phyloP scores from a whole-genome alignment of 2,113 vertebrate genomes.

The Ceuthmochares aereus region DNA sequence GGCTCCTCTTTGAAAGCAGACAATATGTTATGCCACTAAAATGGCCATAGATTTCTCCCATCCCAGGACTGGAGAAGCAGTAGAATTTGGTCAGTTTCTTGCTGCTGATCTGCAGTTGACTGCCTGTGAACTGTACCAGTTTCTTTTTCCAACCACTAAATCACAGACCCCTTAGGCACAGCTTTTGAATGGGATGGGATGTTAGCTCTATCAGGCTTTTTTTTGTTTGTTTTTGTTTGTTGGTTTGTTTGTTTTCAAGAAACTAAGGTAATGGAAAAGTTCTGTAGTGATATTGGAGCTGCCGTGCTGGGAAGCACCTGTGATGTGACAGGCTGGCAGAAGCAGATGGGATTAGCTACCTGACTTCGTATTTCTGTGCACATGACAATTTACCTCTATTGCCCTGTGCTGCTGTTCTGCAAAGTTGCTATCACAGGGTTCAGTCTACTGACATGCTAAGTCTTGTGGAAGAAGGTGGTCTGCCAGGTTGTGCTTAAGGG shows the following conservation, averaged over 20 bases:
- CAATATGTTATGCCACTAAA: not conserved
- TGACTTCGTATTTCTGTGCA: not conserved
- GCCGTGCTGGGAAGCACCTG: not conserved
- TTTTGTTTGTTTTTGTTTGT: no score
- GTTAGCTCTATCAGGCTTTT: not conserved
- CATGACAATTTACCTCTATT: not conserved
- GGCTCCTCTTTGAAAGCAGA: not conserved
- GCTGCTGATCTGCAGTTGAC: not conserved
- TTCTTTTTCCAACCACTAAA: not conserved
- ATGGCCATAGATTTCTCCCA: accelerated
- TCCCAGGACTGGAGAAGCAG: accelerated
- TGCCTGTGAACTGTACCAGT: accelerated
- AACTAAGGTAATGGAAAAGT: not conserved
- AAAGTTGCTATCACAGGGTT: not conserved
- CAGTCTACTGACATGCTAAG: accelerated
- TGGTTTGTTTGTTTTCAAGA: not conserved
- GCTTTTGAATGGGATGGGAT: not conserved
- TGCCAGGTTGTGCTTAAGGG: not conserved
- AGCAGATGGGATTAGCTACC: not conserved
- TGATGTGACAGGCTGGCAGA: not conserved
- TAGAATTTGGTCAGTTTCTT: not conserved
- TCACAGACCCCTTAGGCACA: not conserved
- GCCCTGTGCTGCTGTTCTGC: not conserved
- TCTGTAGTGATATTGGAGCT: not conserved
- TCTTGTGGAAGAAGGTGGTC: not conserved